Conservation (phyloP, 1,140 invertebrate species). For the Macrobrachium rosenbergii region DNA sequence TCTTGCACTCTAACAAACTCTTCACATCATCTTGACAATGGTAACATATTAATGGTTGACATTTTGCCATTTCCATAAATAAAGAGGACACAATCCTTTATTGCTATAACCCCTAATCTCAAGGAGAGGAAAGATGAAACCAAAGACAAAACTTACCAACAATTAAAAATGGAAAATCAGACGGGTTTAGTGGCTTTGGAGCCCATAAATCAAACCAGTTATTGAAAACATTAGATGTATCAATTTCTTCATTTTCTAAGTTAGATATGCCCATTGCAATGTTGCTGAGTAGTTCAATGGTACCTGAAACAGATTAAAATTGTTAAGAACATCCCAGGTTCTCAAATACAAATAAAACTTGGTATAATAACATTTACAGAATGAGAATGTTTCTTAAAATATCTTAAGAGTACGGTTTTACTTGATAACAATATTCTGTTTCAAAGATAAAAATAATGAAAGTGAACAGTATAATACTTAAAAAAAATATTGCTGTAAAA, state of each 20-base stretch:
- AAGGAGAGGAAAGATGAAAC: not conserved
- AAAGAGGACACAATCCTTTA: too few species aligned
- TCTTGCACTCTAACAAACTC: too few species aligned
- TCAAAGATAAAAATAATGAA: too few species aligned
- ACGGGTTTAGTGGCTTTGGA: not conserved
- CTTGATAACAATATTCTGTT: too few species aligned
- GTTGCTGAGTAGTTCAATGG: conserved; percentile 42
- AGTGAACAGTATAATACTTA: too few species aligned
- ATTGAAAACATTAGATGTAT: not conserved
- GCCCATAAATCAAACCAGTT: conserved; percentile 42
- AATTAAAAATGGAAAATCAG: conserved; percentile 37
- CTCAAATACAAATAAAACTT: not conserved
- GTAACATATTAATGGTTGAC: not conserved
- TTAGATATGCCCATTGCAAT: conserved; percentile 21
- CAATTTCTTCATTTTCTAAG: not conserved
- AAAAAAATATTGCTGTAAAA: too few species aligned
- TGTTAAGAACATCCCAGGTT: not conserved
- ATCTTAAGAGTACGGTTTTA: too few species aligned
- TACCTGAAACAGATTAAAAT: conserved; percentile 10
- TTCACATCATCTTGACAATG: too few species aligned
- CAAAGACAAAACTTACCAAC: conserved; percentile 34
- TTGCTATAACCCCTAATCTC: too few species aligned
- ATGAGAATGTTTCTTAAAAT: too few species aligned
- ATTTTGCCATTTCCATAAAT: not conserved
- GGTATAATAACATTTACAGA: too few species aligned